Conservation (phyloP, 2,888 invertebrate species). For the Copidosoma aretas region DNA sequence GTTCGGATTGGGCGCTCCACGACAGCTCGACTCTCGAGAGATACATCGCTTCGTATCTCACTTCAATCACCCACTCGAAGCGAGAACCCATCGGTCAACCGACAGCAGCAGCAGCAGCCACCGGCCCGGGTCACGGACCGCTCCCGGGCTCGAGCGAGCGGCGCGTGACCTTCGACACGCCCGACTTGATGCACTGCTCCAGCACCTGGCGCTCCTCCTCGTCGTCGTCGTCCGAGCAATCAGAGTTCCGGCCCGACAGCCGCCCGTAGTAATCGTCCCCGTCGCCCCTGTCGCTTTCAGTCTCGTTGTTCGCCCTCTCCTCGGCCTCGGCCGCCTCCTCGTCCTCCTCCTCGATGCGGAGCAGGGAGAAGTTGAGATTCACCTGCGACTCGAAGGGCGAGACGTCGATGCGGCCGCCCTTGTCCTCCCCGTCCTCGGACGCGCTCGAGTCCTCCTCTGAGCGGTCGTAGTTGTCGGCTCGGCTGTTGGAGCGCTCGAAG, state of each 20-base stretch:
- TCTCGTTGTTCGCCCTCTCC: constrained; percentile 28
- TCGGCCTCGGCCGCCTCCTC: constrained; percentile 31
- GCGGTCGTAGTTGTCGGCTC: constrained; percentile 18
- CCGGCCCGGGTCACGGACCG: constrained; percentile 8
- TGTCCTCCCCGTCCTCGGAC: constrained; percentile 35
- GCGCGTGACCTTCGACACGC: constrained; percentile 66
- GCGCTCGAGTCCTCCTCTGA: constrained; percentile 56
- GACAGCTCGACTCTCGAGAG: no score
- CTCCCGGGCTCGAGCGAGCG: not conserved
- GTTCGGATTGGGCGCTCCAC: no score
- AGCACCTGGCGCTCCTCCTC: constrained; percentile 69
- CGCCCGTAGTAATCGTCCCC: constrained; percentile 11
- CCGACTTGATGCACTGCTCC: constrained; percentile 72
- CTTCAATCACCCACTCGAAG: no score
- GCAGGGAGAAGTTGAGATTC: constrained; percentile 33
- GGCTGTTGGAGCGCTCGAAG: constrained; percentile 7
- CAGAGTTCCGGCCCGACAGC: constrained; percentile 20
- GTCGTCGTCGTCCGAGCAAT: constrained; percentile 19
- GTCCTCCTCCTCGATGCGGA: constrained; percentile 35
- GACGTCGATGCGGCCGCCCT: constrained; percentile 30
- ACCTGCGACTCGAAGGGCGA: constrained; percentile 41
- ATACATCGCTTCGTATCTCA: no score
- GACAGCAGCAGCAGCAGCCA: not conserved
- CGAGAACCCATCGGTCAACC: not conserved
- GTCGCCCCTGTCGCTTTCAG: constrained; percentile 19